Evolutionary conservation across 2,888 invertebrate genomes (phyloP).

Genomic region (Anoncus sp.): DNA sequence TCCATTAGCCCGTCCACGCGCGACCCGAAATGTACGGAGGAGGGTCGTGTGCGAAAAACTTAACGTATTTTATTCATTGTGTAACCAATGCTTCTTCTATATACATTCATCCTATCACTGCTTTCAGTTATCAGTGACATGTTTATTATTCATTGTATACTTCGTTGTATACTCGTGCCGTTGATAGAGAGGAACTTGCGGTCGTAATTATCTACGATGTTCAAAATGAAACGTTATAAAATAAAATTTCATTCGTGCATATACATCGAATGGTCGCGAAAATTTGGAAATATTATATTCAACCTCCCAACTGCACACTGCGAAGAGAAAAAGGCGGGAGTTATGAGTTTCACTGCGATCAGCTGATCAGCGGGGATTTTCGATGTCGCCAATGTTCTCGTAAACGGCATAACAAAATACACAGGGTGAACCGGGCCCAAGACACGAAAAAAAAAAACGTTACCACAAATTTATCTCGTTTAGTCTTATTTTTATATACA

Average conservation of each 20-base stretch:
- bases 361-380: no score
- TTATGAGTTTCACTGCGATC: no score
- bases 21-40: conserved; percentile 26
- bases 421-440: no score
- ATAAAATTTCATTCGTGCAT: neutral
- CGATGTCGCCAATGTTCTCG: no score
- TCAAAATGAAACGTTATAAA: neutral
- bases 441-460: neutral
- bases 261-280: no score
- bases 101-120: conserved; percentile 12
- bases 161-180: neutral
- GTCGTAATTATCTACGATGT: neutral
- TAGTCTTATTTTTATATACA: conserved; percentile 64
- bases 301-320: no score
- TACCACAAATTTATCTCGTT: conserved; percentile 26
- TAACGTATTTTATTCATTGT: conserved; percentile 52
- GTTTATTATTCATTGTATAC: conserved; percentile 41
- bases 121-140: conserved; percentile 40
- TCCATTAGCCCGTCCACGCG: conserved; percentile 51
- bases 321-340: no score
- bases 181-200: neutral
- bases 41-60: conserved; percentile 33
- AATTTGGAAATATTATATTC: no score
- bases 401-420: no score
- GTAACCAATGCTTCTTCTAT: conserved; percentile 34